These are phyloP conservation scores for Elymnias hypermnestra DNA, from an alignment of 1,140 invertebrate genomes.

Conservation along the genomic window DNA sequence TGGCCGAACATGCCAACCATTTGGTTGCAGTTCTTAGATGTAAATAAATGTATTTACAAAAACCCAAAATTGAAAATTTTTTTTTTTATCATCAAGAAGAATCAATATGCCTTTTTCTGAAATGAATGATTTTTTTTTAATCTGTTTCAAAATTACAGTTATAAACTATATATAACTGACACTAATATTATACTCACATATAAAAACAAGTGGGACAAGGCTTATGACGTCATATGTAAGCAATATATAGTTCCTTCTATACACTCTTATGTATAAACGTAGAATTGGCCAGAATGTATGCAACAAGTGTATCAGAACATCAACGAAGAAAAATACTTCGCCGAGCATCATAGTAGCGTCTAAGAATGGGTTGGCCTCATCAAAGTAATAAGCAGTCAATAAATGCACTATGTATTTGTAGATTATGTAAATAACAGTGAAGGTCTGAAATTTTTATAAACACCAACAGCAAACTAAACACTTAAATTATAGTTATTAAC, in stretches of 20 bases:
- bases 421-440: constrained; percentile 31
- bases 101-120: too few species aligned
- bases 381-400: constrained; percentile 39
- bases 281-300: constrained; percentile 50
- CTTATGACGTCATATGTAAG: constrained; percentile 41
- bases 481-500: too few species aligned
- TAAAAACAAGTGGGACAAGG: constrained; percentile 31
- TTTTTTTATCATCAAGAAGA: too few species aligned
- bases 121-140: neutral
- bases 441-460: constrained; percentile 29
- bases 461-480: too few species aligned
- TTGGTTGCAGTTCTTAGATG: too few species aligned
- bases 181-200: constrained; percentile 56
- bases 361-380: constrained; percentile 19
- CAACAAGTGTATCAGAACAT: constrained; percentile 39
- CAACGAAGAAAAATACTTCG: constrained; percentile 40
- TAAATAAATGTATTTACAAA: too few species aligned
- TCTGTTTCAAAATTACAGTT: neutral
- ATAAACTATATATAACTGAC: too few species aligned
- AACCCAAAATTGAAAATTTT: too few species aligned
- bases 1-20: too few species aligned
- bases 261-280: constrained; percentile 41
- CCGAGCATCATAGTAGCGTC: constrained; percentile 25
- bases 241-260: constrained; percentile 35
- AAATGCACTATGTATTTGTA: constrained; percentile 43